Percentiles rank a stretch among this genome's conserved stretches.
Evolutionary conservation across 2,113 vertebrate genomes (phyloP).

Genomic region (Paradoxurus hermaphroditus): DNA sequence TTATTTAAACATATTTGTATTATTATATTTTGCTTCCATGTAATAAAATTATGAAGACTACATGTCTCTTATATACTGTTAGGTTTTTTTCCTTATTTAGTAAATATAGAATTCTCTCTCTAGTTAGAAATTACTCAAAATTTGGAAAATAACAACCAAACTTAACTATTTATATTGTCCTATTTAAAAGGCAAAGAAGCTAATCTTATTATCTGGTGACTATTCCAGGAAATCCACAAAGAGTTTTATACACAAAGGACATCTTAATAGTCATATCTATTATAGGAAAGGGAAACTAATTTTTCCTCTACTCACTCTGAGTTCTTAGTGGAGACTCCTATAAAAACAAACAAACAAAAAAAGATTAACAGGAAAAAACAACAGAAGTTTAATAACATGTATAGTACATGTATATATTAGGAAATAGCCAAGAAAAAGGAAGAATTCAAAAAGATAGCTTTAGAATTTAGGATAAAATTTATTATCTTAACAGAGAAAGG

Average conservation of each 20-base stretch:
- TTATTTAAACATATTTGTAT: background rate
- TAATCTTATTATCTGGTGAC: background rate
- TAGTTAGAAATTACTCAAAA: background rate
- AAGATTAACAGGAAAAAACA: background rate
- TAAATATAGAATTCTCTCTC: background rate
- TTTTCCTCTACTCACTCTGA: background rate
- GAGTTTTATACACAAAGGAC: background rate
- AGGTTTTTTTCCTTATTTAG: no score
- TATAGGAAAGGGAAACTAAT: background rate
- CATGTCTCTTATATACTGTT: background rate
- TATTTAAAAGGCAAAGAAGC: background rate
- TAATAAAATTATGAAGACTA: background rate
- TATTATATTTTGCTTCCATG: background rate
- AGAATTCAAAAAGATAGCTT: background rate
- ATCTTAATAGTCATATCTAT: background rate
- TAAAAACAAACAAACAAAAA: background rate
- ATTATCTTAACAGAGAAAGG: background rate
- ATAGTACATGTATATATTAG: background rate
- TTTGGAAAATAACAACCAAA: background rate
- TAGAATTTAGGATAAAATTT: background rate
- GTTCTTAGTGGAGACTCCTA: background rate
- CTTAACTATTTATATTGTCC: background rate
- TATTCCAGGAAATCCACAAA: background rate
- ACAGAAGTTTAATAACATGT: background rate
- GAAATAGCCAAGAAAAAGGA: background rate